Evolutionary conservation across 2,888 invertebrate species (phyloP).

Genomic region (Mellilla xanthometata): DNA sequence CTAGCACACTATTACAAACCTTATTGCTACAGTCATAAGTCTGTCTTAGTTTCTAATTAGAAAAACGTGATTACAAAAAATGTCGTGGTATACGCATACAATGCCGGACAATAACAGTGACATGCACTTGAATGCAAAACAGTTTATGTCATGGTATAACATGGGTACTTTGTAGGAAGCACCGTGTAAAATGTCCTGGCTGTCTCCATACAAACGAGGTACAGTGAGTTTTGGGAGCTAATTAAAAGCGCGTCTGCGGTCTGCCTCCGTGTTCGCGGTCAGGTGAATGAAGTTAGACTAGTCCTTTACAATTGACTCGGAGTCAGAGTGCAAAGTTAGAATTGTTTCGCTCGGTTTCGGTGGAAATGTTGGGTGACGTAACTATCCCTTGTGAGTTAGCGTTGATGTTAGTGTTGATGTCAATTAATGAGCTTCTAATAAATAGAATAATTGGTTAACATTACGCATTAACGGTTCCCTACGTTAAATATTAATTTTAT

Average conservation of each 20-base stretch:
- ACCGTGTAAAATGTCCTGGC: slow-evolving; percentile 44
- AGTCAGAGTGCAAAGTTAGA: slow-evolving; percentile 9
- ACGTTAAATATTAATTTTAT: too few species aligned
- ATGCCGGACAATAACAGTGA: slow-evolving; percentile 73
- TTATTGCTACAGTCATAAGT: slow-evolving; percentile 27
- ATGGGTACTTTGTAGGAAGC: slow-evolving; percentile 66
- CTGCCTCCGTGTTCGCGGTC: slow-evolving; percentile 14
- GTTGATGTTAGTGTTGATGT: too few species aligned
- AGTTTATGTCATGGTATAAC: slow-evolving; percentile 70
- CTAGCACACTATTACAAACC: slow-evolving; percentile 33
- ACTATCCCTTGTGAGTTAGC: too few species aligned
- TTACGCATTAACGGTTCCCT: too few species aligned
- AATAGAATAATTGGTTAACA: too few species aligned
- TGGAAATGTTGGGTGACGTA: slow-evolving; percentile 3
- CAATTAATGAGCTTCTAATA: too few species aligned
- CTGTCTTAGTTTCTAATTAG: slow-evolving; percentile 10
- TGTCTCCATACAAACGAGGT: slow-evolving; percentile 26
- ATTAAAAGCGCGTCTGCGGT: slow-evolving; percentile 26
- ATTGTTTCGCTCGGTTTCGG: slow-evolving; percentile 5
- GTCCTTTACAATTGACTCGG: slow-evolving; percentile 11
- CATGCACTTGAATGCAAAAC: slow-evolving; percentile 75
- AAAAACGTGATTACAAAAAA: slow-evolving; percentile 14
- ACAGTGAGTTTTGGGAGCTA: slow-evolving; percentile 23
- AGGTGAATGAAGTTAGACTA: slow-evolving; percentile 17
- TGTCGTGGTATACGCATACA: slow-evolving; percentile 38